These are phyloP conservation scores for Calyptommatus sinebrachiatus DNA, from an alignment of 2,113 vertebrate genomes.

Conservation along the genomic window DNA sequence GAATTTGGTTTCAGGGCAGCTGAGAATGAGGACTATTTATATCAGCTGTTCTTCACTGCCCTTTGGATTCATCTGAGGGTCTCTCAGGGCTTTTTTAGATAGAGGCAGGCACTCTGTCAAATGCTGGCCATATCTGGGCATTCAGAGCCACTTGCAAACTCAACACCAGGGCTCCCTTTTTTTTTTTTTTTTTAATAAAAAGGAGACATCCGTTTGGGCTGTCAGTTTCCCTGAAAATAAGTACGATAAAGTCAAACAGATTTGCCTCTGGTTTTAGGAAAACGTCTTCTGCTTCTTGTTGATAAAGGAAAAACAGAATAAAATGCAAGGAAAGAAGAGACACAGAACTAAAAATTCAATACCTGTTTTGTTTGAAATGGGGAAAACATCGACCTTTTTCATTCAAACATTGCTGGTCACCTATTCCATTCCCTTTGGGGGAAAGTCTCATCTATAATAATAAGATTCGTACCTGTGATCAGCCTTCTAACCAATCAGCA, in stretches of 20 bases:
- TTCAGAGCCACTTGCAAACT: conserved; percentile 10
- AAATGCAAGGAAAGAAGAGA: not conserved
- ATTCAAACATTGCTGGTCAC: conserved; percentile 37
- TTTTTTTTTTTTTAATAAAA: conserved; percentile 8
- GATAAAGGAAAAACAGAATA: not conserved
- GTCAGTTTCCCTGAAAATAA: conserved; percentile 39
- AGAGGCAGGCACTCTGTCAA: conserved; percentile 40
- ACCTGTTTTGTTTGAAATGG: conserved; percentile 2
- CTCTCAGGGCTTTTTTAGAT: conserved; percentile 61
- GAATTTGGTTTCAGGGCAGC: conserved; percentile 68
- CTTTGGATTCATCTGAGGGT: conserved; percentile 38
- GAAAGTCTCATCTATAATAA: not conserved
- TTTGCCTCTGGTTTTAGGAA: too few relatives aligned
- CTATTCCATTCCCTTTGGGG: not conserved
- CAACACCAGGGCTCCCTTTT: conserved; percentile 19
- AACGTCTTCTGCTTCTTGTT: too few relatives aligned
- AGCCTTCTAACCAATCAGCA: too few relatives aligned
- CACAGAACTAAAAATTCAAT: not conserved
- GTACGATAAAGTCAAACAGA: not conserved
- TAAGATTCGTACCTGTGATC: too few relatives aligned
- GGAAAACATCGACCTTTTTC: conserved; percentile 23
- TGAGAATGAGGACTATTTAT: conserved; percentile 75
- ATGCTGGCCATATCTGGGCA: conserved; percentile 74
- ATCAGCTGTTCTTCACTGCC: conserved; percentile 48
- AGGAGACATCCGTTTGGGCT: conserved; percentile 48